phyloP scores from a whole-genome alignment of 1,140 invertebrate species.

The Cyrtorhinus lividipennis region DNA sequence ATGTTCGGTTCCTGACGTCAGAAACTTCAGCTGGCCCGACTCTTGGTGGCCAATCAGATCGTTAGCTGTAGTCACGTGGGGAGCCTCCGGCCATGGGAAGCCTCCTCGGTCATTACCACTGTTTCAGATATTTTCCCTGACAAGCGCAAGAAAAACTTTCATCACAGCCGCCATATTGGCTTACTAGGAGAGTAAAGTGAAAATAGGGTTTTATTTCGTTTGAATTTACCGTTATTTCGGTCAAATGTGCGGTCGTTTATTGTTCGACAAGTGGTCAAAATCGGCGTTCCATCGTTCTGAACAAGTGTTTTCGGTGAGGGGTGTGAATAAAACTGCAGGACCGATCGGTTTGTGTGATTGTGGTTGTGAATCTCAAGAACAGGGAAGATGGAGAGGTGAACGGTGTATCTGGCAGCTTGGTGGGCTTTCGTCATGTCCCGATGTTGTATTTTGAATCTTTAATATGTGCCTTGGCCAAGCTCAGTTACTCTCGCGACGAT shows the following conservation, averaged over 20 bases:
- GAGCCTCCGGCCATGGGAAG: slow-evolving; percentile 24
- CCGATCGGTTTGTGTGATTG: slow-evolving; percentile 16
- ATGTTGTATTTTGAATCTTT: slow-evolving; percentile 46
- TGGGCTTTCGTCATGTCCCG: slow-evolving; percentile 46
- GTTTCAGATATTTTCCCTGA: slow-evolving; percentile 73
- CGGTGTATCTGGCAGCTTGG: slow-evolving; percentile 34
- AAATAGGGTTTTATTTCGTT: slow-evolving; percentile 43
- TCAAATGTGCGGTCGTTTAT: slow-evolving; percentile 26
- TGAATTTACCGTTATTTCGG: slow-evolving; percentile 29
- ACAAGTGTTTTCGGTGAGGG: not conserved
- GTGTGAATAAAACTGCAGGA: not conserved
- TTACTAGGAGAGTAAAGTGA: slow-evolving; percentile 37
- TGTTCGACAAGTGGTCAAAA: slow-evolving; percentile 26
- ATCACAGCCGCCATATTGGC: slow-evolving; percentile 84
- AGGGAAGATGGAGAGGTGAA: slow-evolving; percentile 53
- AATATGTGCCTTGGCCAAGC: slow-evolving; percentile 52
- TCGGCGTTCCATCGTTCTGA: slow-evolving; percentile 17
- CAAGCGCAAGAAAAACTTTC: slow-evolving; percentile 83
- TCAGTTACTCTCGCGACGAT: slow-evolving; percentile 20
- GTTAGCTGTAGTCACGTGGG: not conserved
- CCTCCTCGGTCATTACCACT: slow-evolving; percentile 36
- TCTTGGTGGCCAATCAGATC: not conserved
- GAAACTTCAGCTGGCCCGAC: not conserved
- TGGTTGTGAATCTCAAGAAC: slow-evolving; percentile 23
- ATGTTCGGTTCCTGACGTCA: slow-evolving; percentile 4